Evolutionary conservation across 2,888 invertebrate species (phyloP).

Genomic region (Drosophila neonasuta): DNA sequence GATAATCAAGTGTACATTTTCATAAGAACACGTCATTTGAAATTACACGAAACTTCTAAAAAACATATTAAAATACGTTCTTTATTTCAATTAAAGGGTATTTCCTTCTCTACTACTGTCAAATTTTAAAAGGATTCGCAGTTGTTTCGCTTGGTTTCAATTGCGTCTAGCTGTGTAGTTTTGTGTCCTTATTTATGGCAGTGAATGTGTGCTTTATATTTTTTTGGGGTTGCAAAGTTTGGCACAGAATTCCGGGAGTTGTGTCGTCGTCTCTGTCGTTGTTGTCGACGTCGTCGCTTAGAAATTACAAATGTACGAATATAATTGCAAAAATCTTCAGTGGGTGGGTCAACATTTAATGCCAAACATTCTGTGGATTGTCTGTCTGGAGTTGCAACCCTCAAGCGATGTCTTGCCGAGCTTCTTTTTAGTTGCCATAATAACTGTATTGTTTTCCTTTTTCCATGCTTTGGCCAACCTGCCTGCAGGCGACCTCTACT

Average conservation of each 20-base stretch:
- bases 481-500: constrained; percentile 7
- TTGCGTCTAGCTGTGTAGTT: constrained; percentile 43
- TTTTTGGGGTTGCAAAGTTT: constrained; percentile 68
- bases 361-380: constrained; percentile 24
- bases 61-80: too few species aligned
- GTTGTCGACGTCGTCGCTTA: constrained; percentile 39
- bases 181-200: constrained; percentile 26
- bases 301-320: constrained; percentile 55
- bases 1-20: too few species aligned
- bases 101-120: background rate
- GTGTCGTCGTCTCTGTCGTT: background rate
- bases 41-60: too few species aligned
- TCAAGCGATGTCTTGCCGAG: constrained; percentile 34
- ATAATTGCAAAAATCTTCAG: constrained; percentile 39
- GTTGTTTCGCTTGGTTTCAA: constrained; percentile 13
- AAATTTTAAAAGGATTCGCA: background rate
- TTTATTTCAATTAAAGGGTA: constrained; percentile 3
- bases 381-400: constrained; percentile 72
- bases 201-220: constrained; percentile 12
- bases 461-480: background rate
- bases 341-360: constrained; percentile 17
- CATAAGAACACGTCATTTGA: too few species aligned
- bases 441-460: constrained; percentile 10
- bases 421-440: constrained; percentile 13
- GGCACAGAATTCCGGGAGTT: constrained; percentile 71